Percentiles rank a stretch among this genome's conserved stretches.
phyloP scores from a whole-genome alignment of 2,888 invertebrate genomes.

The Homarus gammarus region DNA sequence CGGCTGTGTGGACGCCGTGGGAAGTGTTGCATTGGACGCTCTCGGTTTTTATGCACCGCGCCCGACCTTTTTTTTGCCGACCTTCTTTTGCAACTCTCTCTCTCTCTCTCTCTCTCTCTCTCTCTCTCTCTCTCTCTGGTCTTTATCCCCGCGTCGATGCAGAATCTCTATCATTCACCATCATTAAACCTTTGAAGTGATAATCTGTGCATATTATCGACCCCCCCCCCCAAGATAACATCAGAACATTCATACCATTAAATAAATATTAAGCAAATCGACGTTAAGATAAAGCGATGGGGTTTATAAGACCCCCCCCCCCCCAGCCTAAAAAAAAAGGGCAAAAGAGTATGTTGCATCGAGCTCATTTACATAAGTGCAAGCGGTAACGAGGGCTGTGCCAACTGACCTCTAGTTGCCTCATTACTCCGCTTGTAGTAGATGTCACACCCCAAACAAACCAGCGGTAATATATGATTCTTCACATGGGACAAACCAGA shows the following conservation, averaged over 20 bases:
- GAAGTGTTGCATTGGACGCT: slow-evolving; percentile 54
- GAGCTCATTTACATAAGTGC: not conserved
- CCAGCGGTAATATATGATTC: slow-evolving; percentile 30
- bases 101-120: not conserved
- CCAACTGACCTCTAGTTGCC: not conserved
- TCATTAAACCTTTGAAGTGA: slow-evolving; percentile 47
- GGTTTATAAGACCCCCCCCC: no score
- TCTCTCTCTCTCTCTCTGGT: not conserved
- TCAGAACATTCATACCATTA: not conserved
- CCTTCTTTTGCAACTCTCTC: slow-evolving; percentile 45
- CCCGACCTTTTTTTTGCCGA: slow-evolving; percentile 2
- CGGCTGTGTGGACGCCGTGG: slow-evolving; percentile 34
- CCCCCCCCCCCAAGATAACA: slow-evolving; percentile 15
- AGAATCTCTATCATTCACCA: slow-evolving; percentile 8
- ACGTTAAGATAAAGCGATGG: no score
- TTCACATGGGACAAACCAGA: slow-evolving; percentile 7
- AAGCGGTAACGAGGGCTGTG: not conserved
- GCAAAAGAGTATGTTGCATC: no score
- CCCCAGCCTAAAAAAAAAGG: no score
- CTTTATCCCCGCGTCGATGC: slow-evolving; percentile 19
- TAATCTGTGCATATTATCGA: slow-evolving; percentile 42
- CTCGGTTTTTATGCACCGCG: not conserved
- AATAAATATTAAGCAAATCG: not conserved
- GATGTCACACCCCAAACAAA: slow-evolving; percentile 40
- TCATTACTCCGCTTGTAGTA: not conserved